Evolutionary conservation across 1,140 invertebrate species (phyloP), one percentile per base, ranked within the genome.

Genomic region (Dysdera silvatica): DNA sequence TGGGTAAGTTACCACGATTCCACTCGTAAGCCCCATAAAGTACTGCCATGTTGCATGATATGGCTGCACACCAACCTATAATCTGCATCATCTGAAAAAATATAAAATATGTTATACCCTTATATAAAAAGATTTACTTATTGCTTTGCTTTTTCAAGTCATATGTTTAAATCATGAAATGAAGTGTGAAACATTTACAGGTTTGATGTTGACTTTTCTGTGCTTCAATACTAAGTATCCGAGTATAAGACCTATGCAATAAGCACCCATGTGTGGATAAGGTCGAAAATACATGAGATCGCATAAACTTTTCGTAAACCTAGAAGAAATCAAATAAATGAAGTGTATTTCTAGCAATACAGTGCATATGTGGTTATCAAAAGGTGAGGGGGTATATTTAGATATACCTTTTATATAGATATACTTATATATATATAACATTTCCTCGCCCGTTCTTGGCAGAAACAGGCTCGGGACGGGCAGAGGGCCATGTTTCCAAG

Each of bases 211-310:
- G 6, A 40, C 20, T 41, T 52, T 61, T 58, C 52, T 48, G 29
- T 61, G 32, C 6, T 52, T 64, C 20, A 53, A 29, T 7, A 68
- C 33, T 12, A 57, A 52, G 14, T 66, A 68, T n/a, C 67, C 67
- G 12, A 58, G 35, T 2, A 59, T 52, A 6, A 67, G 37, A 16
- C 65, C 68, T 18, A 70, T 32, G 45, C 58, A 67, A 47, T 68
- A 70, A 2, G 69, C 67, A 7, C 62, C 65, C 24, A 70, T 51
- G 47, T 70, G 69, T 16, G 54, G 48, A 35, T 68, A 70, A 18
- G 69, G 62, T 28, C 51, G 26, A 23, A 62, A 62, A 40, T 62
- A 62, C 24, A 62, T 51, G 2, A 62, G n/a, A 29, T 62, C 61
- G n/a, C 61, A 55, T 16, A 55, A 14, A 23, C 16, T 31, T 6